Evolutionary conservation across 92 coral and sea anemone species (phyloP), one percentile per base, ranked within the genome.

Genomic region (Muricea muricata): DNA sequence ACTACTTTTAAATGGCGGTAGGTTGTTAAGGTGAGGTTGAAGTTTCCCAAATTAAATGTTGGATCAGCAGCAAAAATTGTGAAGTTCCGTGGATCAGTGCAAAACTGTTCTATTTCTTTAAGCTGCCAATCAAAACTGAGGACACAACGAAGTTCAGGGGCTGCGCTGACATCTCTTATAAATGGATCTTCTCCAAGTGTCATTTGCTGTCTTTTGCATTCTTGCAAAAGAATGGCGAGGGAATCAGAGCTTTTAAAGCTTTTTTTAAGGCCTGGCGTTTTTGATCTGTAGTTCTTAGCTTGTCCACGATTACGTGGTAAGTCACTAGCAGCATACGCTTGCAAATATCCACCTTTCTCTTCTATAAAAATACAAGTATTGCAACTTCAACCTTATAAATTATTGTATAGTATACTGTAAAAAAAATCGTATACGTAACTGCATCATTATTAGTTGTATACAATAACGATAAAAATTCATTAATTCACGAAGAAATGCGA

Each of bases 131-230:
- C 86, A 25, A 66, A 89, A 8, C 71, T 81, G 42, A 85, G 73
- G 48, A 89, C 86, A 35, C 92, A 89, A 31, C 83, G 73, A 41
- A 89, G 67, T 81, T 89, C 92, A 15, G 92, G 92, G 45, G 92
- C 92, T 35, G 84, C 83, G 58, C 86, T 41, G 7, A 89, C 89
- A 61, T 81, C 86, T 56, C 89, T 63, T 47, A 58, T 52, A 10
- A 55, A 58, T 32, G 73, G 73, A 18, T 65, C 73, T 65, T 65
- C 40, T 26, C 73, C 73, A 0, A 25, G 73, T 1, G n/a, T 25
- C 73, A 65, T 65, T 15, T 65, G 73, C 40, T 30, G 73, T 35
- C 73, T 25, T 30, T 65, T 65, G 73, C 73, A 65, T 41, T 65
- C 73, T 25, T 65, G 73, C 11, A 65, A 24, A 3, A 65, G 73